phyloP scores from a whole-genome alignment of 2,888 invertebrate genomes.

The Tryphoninae sp. region DNA sequence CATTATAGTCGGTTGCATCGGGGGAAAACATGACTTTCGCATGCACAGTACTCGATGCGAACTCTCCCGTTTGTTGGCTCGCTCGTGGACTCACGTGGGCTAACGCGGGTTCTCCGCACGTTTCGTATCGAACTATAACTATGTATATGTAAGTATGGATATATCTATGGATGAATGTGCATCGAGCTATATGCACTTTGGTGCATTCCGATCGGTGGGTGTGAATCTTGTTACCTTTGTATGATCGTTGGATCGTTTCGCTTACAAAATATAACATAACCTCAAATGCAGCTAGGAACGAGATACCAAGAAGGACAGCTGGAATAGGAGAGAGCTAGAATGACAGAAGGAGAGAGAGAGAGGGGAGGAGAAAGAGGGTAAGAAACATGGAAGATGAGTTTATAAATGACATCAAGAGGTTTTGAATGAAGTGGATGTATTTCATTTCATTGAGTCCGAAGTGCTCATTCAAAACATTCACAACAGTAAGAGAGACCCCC shows the following conservation, averaged over 20 bases:
- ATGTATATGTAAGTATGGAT: not conserved
- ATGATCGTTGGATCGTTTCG: conserved; percentile 50
- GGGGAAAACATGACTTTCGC: conserved; percentile 62
- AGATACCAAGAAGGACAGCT: not conserved
- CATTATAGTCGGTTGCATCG: conserved; percentile 39
- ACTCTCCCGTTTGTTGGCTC: not conserved
- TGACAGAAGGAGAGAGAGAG: not conserved
- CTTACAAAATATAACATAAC: conserved; percentile 47
- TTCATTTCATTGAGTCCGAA: conserved; percentile 30
- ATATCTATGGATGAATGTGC: conserved; percentile 13
- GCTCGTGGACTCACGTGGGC: conserved; percentile 61
- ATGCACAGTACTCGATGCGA: conserved; percentile 41
- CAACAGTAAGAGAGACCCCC: conserved; percentile 8
- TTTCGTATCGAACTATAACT: too few species aligned
- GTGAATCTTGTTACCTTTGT: conserved; percentile 69
- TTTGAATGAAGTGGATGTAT: conserved; percentile 45
- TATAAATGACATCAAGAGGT: conserved; percentile 16
- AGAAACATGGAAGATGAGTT: not conserved
- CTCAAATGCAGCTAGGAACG: conserved; percentile 16
- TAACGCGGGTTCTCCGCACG: conserved; percentile 51
- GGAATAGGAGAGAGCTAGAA: not conserved
- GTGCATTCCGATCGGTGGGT: conserved; percentile 71
- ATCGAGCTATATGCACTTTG: conserved; percentile 63
- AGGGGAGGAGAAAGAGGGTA: too few species aligned
- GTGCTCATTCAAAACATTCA: conserved; percentile 32